Base-by-base conservation (phyloP, 2,888 invertebrate species). In the Tipula confusa region DNA sequence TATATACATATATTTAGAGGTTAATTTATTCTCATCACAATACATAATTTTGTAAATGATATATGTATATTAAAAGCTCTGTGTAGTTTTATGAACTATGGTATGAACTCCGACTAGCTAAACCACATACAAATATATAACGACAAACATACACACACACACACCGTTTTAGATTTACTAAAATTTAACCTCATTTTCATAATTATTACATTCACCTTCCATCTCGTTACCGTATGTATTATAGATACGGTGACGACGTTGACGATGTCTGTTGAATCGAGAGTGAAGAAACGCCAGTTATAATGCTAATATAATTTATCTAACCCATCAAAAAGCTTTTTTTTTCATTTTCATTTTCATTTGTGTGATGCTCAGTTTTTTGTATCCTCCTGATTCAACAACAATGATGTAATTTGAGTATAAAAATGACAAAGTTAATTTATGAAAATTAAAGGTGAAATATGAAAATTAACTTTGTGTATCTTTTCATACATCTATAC, bases 251-350 rank as follows among this genome's bases (percentile, higher is more conserved):
- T 24, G 7, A 64, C 64, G 9, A 64, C 15, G 24, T 24, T 15
- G 15, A 64, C 64, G 64, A 64, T 24, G 24, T 64, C 9, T 9
- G 24, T 64, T 24, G 64, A 24, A 24, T 64, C 64, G 64, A 24
- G 64, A 64, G 64, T 64, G 64, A 64, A 64, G 24, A 64, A 64
- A 9, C 24, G 24, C 9, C 24, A 64, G 24, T 11, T 24, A 43
- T 43, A 43, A 43, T 43, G n/a, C n/a, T 64, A 64, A 64, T 64
- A 64, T 64, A 64, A 64, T 64, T 64, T 64, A 64, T 64, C 64
- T 64, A 64, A 64, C 64, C 64, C 64, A 64, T 64, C 64, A 64
- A 64, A 64, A 64, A 64, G 64, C 64, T 64, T 64, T 64, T 43
- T 43, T n/a, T 43, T 43, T 43, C n/a, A 24, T 38, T 38, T 38